Evolutionary conservation across 2,113 vertebrate species (phyloP).

Genomic region (Furnarius figulus): DNA sequence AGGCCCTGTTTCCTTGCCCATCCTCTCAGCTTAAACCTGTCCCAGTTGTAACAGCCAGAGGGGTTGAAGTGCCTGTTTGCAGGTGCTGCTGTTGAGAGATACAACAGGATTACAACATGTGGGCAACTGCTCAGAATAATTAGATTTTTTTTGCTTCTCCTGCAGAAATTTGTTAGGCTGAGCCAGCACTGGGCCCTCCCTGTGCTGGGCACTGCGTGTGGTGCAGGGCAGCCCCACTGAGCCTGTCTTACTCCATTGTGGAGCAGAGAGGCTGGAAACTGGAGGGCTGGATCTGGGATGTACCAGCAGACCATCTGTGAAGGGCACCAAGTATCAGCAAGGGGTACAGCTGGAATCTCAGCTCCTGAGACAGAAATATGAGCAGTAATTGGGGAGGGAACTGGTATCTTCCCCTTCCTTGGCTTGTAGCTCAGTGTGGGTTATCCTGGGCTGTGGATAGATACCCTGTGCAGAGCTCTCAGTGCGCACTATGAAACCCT

Average conservation of each 20-base stretch:
- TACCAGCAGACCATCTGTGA: background rate
- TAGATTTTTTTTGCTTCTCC: background rate
- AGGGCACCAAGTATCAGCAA: background rate
- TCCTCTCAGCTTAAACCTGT: background rate
- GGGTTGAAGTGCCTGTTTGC: background rate
- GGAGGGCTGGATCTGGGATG: background rate
- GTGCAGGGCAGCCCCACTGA: background rate
- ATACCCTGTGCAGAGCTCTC: background rate
- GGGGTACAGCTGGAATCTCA: background rate
- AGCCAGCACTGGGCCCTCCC: background rate
- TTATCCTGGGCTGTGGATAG: background rate
- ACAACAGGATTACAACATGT: background rate
- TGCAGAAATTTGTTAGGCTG: background rate
- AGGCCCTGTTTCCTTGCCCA: background rate
- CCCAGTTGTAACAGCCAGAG: background rate
- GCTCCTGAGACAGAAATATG: background rate
- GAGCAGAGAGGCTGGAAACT: background rate
- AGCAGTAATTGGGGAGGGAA: background rate
- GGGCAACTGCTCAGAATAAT: background rate
- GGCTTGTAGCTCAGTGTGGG: background rate
- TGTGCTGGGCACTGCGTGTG: background rate
- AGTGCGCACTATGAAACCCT: background rate
- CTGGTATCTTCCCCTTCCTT: background rate
- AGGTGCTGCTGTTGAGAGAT: background rate
- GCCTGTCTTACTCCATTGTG: background rate